Evolutionary conservation across 2,888 invertebrate species (phyloP), one percentile per base, ranked within the genome.

Genomic region (Diloba caeruleocephala): DNA sequence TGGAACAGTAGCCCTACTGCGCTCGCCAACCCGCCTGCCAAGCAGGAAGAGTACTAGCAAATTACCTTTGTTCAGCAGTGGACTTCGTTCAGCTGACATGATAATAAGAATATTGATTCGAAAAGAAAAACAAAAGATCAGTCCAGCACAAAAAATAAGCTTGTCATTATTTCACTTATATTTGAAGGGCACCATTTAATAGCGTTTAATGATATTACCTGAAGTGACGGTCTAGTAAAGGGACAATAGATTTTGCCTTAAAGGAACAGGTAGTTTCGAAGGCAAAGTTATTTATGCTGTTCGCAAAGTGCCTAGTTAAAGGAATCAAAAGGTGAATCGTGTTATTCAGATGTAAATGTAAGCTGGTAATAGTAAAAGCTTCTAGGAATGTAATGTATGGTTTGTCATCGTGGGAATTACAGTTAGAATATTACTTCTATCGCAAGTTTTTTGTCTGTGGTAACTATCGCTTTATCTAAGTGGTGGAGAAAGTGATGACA

Each of bases 221-320:
- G 60, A 43, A 43, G 39, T 32, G 39, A 25, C 10, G 29, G 19
- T 29, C 38, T 39, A 38, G 25, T 15, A 33, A 29, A 28, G 54
- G 44, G 15, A 72, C 69, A 69, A 69, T 59, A 51, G 37, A 51
- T 38, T 43, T 42, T 17, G 12, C 42, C 36, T 41, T 31, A 34
- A 58, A 45, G 21, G 39, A 52, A 63, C 72, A 71, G 69, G 70
- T 71, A 72, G 57, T 28, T 14, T 15, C 6, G 29, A 13, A 13
- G 12, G 63, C 72, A 59, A 57, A 31, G 28, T 42, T 57, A 23
- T 10, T 13, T 48, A 37, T 51, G 43, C 45, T 2, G 51, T 14
- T 48, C 12, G 3, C n/a, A 50, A 58, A 60, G 13, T 28, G 14
- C 23, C 23, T 28, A 10, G n/a, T 41, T 32, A 31, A 31, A 42